Percentiles rank a stretch among this genome's conserved stretches.
phyloP scores from a whole-genome alignment of 2,797 vertebrate species.

The Myripristis murdjan region DNA sequence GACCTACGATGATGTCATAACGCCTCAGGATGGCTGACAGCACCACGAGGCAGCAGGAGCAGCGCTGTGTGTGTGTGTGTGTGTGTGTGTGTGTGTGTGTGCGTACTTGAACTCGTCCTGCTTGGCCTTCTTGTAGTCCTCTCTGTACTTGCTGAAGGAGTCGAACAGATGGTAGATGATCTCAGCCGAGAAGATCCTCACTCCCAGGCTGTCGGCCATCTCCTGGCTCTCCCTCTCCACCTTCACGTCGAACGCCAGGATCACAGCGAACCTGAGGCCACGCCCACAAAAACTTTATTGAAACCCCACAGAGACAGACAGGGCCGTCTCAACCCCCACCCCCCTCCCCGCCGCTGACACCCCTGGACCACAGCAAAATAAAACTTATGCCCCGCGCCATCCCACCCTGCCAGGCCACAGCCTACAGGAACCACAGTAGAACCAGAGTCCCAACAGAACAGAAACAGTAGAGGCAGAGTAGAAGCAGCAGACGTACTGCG shows the following conservation, averaged over 20 bases:
- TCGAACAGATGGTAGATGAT: constrained; percentile 99
- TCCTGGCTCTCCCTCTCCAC: constrained; percentile 97
- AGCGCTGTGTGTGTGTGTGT: background rate
- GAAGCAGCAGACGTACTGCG: constrained; percentile 86
- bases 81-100: background rate
- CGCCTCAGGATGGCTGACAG: too few relatives aligned
- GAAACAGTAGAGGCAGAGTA: background rate
- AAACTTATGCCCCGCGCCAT: too few relatives aligned
- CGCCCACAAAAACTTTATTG: too few relatives aligned
- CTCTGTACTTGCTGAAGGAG: constrained; percentile 97
- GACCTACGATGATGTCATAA: too few relatives aligned
- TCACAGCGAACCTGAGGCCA: constrained; percentile 90
- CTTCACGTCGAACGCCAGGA: constrained; percentile 97
- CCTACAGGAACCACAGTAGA: too few relatives aligned
- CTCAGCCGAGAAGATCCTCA: constrained; percentile 96
- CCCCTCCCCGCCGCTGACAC: too few relatives aligned
- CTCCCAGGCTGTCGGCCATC: constrained; percentile 96
- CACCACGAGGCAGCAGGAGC: background rate
- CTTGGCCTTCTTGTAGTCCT: constrained; percentile 99
- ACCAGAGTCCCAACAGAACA: too few relatives aligned
- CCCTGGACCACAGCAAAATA: too few relatives aligned
- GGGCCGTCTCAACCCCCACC: too few relatives aligned
- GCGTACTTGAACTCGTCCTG: constrained; percentile 99
- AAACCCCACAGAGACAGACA: background rate
- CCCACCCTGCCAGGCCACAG: too few relatives aligned